Base-by-base conservation (phyloP, 2,113 vertebrate species). In the Lamprologus sp. region DNA sequence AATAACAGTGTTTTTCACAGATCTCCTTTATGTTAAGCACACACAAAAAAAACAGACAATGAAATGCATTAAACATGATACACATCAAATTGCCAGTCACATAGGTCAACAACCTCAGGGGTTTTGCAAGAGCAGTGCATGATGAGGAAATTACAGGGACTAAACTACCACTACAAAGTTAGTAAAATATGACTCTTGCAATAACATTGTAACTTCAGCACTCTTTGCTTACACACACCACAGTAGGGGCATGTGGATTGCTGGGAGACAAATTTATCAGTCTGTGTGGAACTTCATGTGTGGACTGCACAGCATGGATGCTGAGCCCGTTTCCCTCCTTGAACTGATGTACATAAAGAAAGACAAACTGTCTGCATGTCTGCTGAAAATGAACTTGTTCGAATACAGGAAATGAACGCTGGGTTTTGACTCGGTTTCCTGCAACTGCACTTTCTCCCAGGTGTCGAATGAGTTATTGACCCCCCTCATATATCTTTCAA, bases 381-480 rank as follows among this genome's bases (percentile, higher is more conserved):
- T 82, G 79, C 19, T 83, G 75, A 91, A 92, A 94, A 91, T 82
- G 10, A 94, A 92, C 87, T 91, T 89, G 75, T 92, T 91, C 9
- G 6, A 85, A 83, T 81, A 28, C 85, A 92, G 89, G 87, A 92
- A 93, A 92, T 92, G 86, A 93, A 91, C 13, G 2, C 9, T 58
- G 82, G 70, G 85, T 86, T 84, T 89, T 49, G 11, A 84, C 63
- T 90, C 47, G 5, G 45, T 77, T 88, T 80, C 85, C 89, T 53
- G 42, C 53, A 10, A 26, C 53, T 87, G 82, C 81, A 54, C 77
- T 77, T 88, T 89, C 47, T 92, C 88, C 85, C 84, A 88, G 93
- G 92, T 93, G 94, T 37, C 79, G 90, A 94, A 93, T 92, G 84
- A 95, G 85, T 92, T 90, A 77, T 89, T 92, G 80, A 89, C 81